Evolutionary conservation across 1,140 invertebrate genomes (phyloP).

Genomic region (Pentalonia nigronervosa): DNA sequence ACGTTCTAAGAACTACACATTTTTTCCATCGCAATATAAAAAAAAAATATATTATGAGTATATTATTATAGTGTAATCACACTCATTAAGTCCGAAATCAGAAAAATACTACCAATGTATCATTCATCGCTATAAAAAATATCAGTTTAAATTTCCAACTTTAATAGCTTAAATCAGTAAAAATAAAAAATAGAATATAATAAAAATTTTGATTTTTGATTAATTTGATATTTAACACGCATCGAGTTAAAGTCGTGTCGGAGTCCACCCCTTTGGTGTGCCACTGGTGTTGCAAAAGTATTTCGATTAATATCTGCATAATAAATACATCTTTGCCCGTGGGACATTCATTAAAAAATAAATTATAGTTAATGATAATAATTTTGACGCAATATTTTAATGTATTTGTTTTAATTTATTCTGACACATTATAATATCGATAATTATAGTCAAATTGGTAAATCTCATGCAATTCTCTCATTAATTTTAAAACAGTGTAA

Average conservation of each 20-base stretch:
- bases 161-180: no score
- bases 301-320: neutral
- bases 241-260: neutral
- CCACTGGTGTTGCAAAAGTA: neutral
- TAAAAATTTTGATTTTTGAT: neutral
- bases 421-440: neutral
- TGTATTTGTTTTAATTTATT: neutral
- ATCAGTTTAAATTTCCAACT: no score
- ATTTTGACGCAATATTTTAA: neutral
- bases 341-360: neutral
- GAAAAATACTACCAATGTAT: neutral
- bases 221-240: neutral
- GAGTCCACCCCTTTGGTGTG: neutral
- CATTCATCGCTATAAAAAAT: neutral
- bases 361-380: neutral
- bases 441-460: neutral
- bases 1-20: neutral
- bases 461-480: neutral
- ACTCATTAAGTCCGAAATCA: neutral
- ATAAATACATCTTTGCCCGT: neutral
- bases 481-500: neutral
- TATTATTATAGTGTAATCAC: no score
- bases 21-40: no score
- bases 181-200: no score
- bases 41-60: no score